A percentile compares a stretch with the other conserved stretches of the same genome.
These are phyloP conservation scores for Amphipoea lucens DNA, from an alignment of 2,888 invertebrate species.

Conservation along the genomic window DNA sequence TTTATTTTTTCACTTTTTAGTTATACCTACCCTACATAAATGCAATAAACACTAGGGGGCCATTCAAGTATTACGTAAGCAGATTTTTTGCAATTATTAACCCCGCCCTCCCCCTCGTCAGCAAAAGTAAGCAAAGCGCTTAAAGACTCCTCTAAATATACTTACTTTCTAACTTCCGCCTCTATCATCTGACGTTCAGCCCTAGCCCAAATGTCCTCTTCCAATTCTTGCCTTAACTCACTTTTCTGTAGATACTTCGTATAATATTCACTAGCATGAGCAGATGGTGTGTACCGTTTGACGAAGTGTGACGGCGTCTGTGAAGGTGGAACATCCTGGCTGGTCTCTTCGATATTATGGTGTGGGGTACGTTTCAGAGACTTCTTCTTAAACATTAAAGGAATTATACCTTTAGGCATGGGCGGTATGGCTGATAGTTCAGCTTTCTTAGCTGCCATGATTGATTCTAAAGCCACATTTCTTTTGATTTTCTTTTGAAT, in stretches of 20 bases:
- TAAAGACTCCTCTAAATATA: conserved; percentile 15
- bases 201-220: conserved; percentile 75
- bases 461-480: conserved; percentile 77
- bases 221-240: conserved; percentile 63
- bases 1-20: no score
- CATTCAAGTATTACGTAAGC: no score
- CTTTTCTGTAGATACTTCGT: conserved; percentile 71
- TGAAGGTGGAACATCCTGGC: neutral
- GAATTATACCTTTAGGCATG: neutral
- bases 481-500: conserved; percentile 59
- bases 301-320: neutral
- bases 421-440: conserved; percentile 9
- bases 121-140: no score
- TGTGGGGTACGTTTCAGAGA: neutral
- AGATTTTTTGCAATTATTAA: no score
- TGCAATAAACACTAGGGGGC: no score
- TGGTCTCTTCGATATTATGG: neutral
- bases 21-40: no score
- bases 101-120: no score
- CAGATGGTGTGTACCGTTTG: conserved; percentile 71
- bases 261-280: conserved; percentile 74
- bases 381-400: conserved; percentile 53
- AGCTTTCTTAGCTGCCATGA: conserved; percentile 64
- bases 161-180: conserved; percentile 73
- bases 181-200: conserved; percentile 75